Base-by-base conservation (phyloP, 2,797 vertebrate species). In the Ctenopoma kingsleyae region DNA sequence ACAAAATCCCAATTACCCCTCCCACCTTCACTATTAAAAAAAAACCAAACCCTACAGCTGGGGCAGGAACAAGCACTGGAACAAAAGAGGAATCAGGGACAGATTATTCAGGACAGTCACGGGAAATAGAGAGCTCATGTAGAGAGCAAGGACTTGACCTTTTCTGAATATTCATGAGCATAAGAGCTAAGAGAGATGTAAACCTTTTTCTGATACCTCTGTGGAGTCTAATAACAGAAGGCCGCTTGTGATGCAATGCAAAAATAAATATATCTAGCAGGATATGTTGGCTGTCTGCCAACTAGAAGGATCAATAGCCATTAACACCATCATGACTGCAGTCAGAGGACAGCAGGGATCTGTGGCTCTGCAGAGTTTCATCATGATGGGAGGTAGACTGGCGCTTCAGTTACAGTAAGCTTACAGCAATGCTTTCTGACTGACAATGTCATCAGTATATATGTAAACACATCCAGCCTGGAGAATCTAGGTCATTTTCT, bases 401-500 rank as follows among this genome's bases (percentile, higher is more conserved):
- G 63, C 16, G 70, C 81, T 85, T 78, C 76, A 74, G 81, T 82
- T 86, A 88, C 86, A 85, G 81, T 79, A 65, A 61, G 47, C 25
- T 27, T 6, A 27, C 25, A 71, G 76, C 17, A 51, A 80, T 56
- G 75, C 75, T 71, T 57, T 60, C 71, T 80, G 84, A 88, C 84
- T 83, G 87, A 88, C 89, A 88, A 86, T 84, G 81, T 85, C 86
- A 84, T 85, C 78, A 74, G 74, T 27, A 74, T 48, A 71, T 75
- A 84, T 86, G 89, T 85, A 88, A 87, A 89, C 70, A 89, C 78
- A 80, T 52, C 55, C 82, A 73, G 85, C 78, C 80, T 7, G 63
- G 32, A 79, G 78, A 87, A 92, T 86, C 85, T 92, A 64, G 91
- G 90, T 92, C 87, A 90, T 78, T 78, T 86, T 83, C 82, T 65